Evolutionary conservation across 2,888 invertebrate genomes (phyloP).

Genomic region (Dermolepida albohirtum): DNA sequence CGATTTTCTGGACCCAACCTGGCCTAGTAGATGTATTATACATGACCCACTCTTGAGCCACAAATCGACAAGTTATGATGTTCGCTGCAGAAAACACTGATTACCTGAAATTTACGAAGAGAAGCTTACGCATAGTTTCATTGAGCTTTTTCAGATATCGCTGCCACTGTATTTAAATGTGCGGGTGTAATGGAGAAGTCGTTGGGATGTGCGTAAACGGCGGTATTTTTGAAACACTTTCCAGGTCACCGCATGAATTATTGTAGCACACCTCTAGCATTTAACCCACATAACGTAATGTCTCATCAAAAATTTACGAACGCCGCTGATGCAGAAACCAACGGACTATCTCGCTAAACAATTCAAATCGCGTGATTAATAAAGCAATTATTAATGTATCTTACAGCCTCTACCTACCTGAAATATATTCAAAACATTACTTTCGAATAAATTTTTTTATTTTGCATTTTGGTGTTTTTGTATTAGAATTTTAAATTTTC

Average conservation of each 20-base stretch:
- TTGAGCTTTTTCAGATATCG: neutral
- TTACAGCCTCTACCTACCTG: neutral
- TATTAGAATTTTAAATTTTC: too few species aligned
- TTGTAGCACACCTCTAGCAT: neutral
- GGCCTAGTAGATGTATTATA: conserved; percentile 63
- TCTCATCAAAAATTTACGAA: conserved; percentile 16
- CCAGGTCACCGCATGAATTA: conserved; percentile 14
- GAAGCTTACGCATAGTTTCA: neutral
- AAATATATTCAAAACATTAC: neutral
- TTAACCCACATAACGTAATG: conserved; percentile 17
- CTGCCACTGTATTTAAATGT: neutral
- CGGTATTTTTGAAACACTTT: conserved; percentile 3
- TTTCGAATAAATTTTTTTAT: too few species aligned
- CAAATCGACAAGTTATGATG: conserved; percentile 51
- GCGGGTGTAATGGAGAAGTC: neutral
- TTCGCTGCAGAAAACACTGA: conserved; percentile 38
- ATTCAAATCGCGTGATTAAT: conserved; percentile 3
- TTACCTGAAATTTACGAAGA: conserved; percentile 22
- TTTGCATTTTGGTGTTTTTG: too few species aligned
- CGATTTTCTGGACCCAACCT: conserved; percentile 62
- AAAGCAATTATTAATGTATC: conserved; percentile 1
- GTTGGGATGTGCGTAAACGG: neutral
- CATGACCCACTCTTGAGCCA: conserved; percentile 56
- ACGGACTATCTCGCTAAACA: neutral
- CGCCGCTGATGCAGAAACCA: conserved; percentile 5